Conservation (phyloP, 35 echinoderm and acorn worm genomes). For the Apostichopus japonicus region DNA sequence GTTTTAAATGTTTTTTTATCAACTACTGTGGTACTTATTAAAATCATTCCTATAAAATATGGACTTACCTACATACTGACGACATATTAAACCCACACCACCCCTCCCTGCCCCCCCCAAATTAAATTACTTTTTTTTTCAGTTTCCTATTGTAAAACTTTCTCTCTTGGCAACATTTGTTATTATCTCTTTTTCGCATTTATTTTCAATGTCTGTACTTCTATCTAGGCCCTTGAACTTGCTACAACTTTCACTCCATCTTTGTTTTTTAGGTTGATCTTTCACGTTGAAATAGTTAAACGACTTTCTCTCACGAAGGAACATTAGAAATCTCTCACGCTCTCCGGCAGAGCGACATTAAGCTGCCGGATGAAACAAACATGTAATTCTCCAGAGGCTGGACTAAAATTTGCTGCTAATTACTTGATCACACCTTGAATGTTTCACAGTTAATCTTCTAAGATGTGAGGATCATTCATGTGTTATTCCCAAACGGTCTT, state of each 20-base stretch:
- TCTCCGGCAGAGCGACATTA: conserved; percentile 17
- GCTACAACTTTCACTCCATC: not conserved
- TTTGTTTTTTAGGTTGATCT: not conserved
- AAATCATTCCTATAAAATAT: no score
- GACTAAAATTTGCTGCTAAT: conserved; percentile 34
- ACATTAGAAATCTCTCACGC: not conserved
- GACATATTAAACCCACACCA: no score
- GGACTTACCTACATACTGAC: no score
- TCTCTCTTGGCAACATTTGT: no score
- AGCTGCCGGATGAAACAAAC: conserved; percentile 3
- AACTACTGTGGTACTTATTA: no score
- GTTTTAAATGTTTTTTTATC: no score
- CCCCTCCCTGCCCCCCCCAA: no score
- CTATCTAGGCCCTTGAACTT: not conserved
- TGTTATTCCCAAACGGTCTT: conserved; percentile 18
- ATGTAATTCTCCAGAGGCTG: not conserved
- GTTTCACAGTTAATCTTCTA: conserved; percentile 11
- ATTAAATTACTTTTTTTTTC: no score
- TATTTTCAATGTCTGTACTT: not conserved
- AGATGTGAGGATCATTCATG: conserved; percentile 23
- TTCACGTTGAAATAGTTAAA: conserved; percentile 1
- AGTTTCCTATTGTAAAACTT: no score
- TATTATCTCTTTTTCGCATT: no score
- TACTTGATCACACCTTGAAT: conserved; percentile 43
- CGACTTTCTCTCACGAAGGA: not conserved